These are phyloP conservation scores for Phacellophora camtschatica DNA, from an alignment of 30 jellyfish, hydroid and myxozoan genomes.

Conservation along the genomic window DNA sequence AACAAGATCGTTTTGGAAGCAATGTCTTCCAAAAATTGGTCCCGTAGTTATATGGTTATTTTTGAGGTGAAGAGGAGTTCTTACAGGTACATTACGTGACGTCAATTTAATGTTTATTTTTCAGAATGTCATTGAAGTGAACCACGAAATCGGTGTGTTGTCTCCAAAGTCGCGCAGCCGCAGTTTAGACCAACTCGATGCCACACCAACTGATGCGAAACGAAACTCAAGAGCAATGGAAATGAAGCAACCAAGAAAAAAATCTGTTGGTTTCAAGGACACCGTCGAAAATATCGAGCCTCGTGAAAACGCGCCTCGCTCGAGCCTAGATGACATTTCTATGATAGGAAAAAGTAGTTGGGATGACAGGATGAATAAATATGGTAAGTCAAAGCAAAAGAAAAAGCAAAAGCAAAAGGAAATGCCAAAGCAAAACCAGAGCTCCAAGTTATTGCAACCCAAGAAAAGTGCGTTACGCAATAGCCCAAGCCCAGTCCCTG, in stretches of 20 bases:
- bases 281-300: constrained; percentile 67
- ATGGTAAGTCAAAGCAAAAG: not conserved
- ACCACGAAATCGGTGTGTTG: not conserved
- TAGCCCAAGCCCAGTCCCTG: constrained; percentile 49
- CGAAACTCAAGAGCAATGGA: not conserved
- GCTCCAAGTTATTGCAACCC: not conserved
- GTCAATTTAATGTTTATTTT: not conserved
- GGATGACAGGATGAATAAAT: constrained; percentile 23
- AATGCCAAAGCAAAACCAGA: constrained; percentile 2
- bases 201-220: not conserved
- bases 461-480: constrained; percentile 55
- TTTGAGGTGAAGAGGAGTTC: not conserved
- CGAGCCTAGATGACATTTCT: constrained; percentile 55
- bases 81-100: too few relatives aligned
- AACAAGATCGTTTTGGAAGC: too few relatives aligned
- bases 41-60: not conserved
- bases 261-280: constrained; percentile 64
- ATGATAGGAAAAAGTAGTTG: constrained; percentile 54
- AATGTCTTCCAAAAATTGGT: too few relatives aligned
- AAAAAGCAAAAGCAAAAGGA: not conserved
- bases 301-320: not conserved
- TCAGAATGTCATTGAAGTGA: not conserved
- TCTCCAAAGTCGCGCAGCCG: constrained; percentile 35
- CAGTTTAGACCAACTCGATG: constrained; percentile 48
- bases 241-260: constrained; percentile 22